phyloP scores from a whole-genome alignment of 2,113 vertebrate genomes.

The Podocnemis expansa region DNA sequence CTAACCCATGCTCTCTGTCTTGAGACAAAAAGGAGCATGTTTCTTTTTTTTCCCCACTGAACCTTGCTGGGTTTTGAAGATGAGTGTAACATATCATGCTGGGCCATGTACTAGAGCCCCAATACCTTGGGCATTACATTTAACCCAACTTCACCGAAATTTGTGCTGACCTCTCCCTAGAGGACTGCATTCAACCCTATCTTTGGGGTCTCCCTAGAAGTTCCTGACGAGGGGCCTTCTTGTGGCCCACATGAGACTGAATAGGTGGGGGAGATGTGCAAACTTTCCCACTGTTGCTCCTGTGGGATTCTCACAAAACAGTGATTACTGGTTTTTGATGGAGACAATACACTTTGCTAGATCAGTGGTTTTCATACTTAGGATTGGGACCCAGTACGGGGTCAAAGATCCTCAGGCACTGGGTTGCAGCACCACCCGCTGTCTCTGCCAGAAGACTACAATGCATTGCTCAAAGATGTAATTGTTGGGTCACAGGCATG shows the following conservation, averaged over 20 bases:
- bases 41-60: not conserved
- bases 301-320: not conserved
- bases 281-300: not conserved
- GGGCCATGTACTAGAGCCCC: not conserved
- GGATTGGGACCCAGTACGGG: too few species aligned
- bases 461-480: too few species aligned
- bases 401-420: too few species aligned
- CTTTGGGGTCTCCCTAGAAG: accelerated
- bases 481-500: too few species aligned
- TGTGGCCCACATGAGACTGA: not conserved
- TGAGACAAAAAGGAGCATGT: not conserved
- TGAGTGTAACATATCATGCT: not conserved
- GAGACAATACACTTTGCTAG: not conserved
- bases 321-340: not conserved
- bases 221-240: not conserved
- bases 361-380: too few species aligned
- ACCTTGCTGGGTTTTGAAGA: not conserved
- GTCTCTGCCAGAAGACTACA: too few species aligned
- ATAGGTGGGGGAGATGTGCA: too few species aligned
- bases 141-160: not conserved
- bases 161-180: not conserved
- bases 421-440: too few species aligned
- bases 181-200: not conserved
- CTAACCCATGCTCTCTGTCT: not conserved
- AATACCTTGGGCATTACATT: not conserved